Conservation (phyloP, 2,113 vertebrate genomes). For the Leuciscus idus region DNA sequence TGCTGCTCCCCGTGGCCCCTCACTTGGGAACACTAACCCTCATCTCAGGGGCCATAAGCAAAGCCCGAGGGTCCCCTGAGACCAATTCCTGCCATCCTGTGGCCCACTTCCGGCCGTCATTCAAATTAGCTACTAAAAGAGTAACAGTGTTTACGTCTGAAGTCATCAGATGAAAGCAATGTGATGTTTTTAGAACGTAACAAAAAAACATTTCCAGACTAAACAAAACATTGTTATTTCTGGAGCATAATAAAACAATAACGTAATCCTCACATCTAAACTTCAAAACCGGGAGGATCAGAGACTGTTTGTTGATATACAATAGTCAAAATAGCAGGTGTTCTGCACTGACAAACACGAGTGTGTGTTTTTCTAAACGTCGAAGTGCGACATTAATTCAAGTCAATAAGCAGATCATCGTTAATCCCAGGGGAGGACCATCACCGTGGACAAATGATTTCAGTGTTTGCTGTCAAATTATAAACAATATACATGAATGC, state of each 20-base stretch:
- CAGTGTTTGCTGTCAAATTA: constrained; percentile 30
- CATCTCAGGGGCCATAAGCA: constrained; percentile 42
- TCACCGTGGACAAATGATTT: constrained; percentile 48
- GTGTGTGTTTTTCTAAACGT: constrained; percentile 46
- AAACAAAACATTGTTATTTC: neutral
- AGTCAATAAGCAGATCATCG: constrained; percentile 63
- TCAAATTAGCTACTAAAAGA: constrained; percentile 48
- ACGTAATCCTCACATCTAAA: neutral
- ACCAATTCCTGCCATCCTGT: constrained; percentile 26
- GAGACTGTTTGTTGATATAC: constrained; percentile 1
- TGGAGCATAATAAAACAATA: neutral
- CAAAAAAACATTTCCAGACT: neutral
- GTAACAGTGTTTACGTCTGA: constrained; percentile 40
- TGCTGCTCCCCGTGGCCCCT: constrained; percentile 25
- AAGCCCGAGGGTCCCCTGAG: constrained; percentile 34
- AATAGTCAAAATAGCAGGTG: constrained; percentile 5
- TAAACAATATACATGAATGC: constrained; percentile 35
- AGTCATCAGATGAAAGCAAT: constrained; percentile 42
- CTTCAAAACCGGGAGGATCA: neutral
- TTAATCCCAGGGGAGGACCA: constrained; percentile 56
- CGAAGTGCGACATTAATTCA: constrained; percentile 59
- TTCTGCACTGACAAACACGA: neutral
- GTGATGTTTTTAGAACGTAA: neutral
- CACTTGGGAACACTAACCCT: constrained; percentile 50
- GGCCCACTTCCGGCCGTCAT: constrained; percentile 43